These are phyloP conservation scores for Thamnophis elegans DNA, from an alignment of 2,797 vertebrate genomes.

Conservation along the genomic window DNA sequence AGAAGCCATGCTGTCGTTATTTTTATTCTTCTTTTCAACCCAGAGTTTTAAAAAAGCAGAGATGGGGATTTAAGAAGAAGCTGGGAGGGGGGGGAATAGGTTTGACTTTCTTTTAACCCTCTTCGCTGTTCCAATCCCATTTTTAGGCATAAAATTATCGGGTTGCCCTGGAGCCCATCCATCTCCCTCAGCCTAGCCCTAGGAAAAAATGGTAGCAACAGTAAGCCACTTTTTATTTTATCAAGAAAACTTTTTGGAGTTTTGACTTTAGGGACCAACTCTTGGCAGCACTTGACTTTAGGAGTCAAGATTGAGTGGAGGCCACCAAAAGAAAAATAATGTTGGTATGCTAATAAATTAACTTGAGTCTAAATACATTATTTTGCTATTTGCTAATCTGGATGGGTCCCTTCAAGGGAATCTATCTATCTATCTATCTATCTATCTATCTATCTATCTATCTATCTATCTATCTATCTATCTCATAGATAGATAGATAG, in stretches of 20 bases:
- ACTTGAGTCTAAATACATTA: neutral
- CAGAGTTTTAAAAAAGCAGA: conserved; percentile 33
- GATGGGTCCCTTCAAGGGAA: neutral
- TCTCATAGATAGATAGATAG: too few species aligned
- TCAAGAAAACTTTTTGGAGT: too few species aligned
- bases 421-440: too few species aligned
- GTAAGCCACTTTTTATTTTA: too few species aligned
- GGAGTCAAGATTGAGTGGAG: neutral
- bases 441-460: too few species aligned
- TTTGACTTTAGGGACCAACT: too few species aligned
- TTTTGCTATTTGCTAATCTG: neutral
- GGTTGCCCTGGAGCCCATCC: too few species aligned
- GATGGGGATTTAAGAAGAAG: conserved; percentile 12
- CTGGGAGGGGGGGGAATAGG: neutral
- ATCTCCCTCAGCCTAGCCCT: too few species aligned
- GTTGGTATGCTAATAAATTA: neutral
- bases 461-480: too few species aligned
- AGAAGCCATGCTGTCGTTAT: conserved; percentile 57
- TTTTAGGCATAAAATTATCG: too few species aligned
- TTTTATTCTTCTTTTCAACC: conserved; percentile 57
- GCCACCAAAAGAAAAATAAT: neutral
- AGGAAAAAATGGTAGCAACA: too few species aligned
- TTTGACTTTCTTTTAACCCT: conserved; percentile 46
- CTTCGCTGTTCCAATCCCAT: neutral
- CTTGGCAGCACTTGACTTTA: too few species aligned